These are phyloP conservation scores for Spongia lamella DNA, from an alignment of 37 sponge, comb jelly and placozoan genomes.

Conservation along the genomic window DNA sequence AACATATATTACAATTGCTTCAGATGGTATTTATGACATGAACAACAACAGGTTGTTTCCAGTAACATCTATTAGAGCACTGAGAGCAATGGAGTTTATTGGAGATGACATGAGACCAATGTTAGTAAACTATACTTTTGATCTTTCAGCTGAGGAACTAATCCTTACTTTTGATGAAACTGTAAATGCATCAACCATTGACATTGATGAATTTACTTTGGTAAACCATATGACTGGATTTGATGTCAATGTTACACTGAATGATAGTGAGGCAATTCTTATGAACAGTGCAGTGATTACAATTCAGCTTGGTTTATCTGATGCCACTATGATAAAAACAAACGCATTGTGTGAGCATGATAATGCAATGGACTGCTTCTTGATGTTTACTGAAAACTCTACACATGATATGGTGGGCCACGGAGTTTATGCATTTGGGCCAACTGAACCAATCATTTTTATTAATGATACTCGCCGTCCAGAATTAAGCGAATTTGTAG, in stretches of 20 bases:
- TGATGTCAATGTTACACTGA: slow-evolving; percentile 50
- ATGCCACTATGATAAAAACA: slow-evolving; percentile 71
- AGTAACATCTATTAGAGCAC: slow-evolving; percentile 61
- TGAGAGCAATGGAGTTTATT: slow-evolving; percentile 39
- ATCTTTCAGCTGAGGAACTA: slow-evolving; percentile 72
- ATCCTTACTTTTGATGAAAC: slow-evolving; percentile 82
- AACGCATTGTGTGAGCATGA: slow-evolving; percentile 59
- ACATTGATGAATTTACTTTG: slow-evolving; percentile 29
- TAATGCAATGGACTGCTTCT: slow-evolving; percentile 54
- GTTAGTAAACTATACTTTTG: slow-evolving; percentile 47
- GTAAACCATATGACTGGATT: slow-evolving; percentile 1
- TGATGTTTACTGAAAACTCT: slow-evolving; percentile 62
- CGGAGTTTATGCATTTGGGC: slow-evolving; percentile 35
- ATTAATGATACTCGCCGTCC: slow-evolving; percentile 77
- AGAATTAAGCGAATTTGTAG: slow-evolving; percentile 45
- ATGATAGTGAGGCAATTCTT: slow-evolving; percentile 55
- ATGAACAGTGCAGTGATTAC: slow-evolving; percentile 57
- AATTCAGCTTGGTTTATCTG: slow-evolving; percentile 59
- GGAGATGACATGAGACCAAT: slow-evolving; percentile 60
- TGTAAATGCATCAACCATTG: slow-evolving; percentile 66
- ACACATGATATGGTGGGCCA: slow-evolving; percentile 73
- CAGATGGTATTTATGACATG: slow-evolving; percentile 83
- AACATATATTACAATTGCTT: slow-evolving; percentile 77
- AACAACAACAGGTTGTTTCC: slow-evolving; percentile 70
- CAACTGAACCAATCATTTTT: slow-evolving; percentile 30